Percentiles rank a stretch among this genome's conserved stretches.
These are phyloP conservation scores for Rhinoptilus africanus DNA, from an alignment of 2,113 vertebrate species.

Conservation along the genomic window DNA sequence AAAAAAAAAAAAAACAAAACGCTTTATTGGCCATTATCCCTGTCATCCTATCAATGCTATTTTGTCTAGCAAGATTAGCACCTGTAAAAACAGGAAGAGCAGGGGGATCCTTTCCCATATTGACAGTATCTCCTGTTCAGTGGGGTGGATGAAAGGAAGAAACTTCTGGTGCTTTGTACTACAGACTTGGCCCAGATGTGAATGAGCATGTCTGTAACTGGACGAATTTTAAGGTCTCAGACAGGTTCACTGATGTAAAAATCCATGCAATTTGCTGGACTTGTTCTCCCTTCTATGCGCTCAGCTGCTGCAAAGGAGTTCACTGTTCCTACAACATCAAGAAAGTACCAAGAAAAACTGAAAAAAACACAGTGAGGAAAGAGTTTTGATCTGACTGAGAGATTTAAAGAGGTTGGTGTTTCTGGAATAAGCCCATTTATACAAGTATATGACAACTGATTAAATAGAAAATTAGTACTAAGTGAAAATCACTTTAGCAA, in stretches of 20 bases:
- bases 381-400: neutral
- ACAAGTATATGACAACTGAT: neutral
- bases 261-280: neutral
- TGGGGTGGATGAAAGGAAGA: neutral
- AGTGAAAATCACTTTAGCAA: neutral
- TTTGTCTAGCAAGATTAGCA: neutral
- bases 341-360: neutral
- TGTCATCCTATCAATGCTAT: neutral
- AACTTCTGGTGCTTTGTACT: neutral
- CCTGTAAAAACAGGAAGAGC: neutral
- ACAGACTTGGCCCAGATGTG: neutral
- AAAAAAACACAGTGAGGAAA: neutral
- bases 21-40: neutral
- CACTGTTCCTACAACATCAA: neutral
- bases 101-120: rapidly evolving
- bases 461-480: neutral
- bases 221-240: neutral
- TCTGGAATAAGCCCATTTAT: neutral
- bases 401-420: neutral
- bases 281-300: neutral
- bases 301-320: neutral
- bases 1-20: neutral
- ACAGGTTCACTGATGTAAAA: neutral
- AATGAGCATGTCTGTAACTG: neutral
- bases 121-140: neutral